A percentile compares a stretch with the other conserved stretches of the same genome.
phyloP scores from a whole-genome alignment of 2,113 vertebrate species.

The Eurystomus gularis region DNA sequence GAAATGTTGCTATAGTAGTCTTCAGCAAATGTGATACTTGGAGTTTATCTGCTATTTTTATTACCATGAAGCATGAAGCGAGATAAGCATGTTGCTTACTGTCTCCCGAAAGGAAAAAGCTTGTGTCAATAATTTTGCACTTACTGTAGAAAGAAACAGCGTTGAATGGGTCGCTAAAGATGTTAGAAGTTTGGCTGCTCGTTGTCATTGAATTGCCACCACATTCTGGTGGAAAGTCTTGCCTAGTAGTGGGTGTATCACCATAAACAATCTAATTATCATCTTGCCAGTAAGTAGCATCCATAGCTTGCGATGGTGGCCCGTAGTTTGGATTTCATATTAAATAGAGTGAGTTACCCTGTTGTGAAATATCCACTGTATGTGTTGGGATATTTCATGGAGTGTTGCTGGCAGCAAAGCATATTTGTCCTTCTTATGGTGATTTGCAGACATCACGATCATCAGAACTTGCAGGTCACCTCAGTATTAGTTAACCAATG shows the following conservation, averaged over 20 bases:
- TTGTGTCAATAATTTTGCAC: neutral
- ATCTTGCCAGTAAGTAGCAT: neutral
- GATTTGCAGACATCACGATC: neutral
- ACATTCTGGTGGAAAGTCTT: neutral
- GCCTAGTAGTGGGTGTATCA: neutral
- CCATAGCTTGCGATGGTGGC: neutral
- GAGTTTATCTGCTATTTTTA: neutral
- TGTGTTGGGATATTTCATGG: neutral
- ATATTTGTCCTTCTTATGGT: neutral
- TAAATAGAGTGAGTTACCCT: neutral
- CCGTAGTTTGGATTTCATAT: neutral
- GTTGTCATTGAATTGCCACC: neutral
- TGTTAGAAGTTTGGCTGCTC: neutral
- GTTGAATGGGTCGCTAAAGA: neutral
- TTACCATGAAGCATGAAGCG: neutral
- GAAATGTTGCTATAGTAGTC: neutral
- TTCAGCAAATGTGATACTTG: neutral
- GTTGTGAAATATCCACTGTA: neutral
- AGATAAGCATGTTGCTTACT: neutral
- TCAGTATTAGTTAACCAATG: neutral
- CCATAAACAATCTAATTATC: neutral
- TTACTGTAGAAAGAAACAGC: neutral
- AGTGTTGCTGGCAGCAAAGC: neutral
- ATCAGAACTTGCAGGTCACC: neutral
- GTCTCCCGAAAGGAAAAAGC: neutral